These are phyloP conservation scores for Zeus faber DNA, from an alignment of 2,113 vertebrate species.

Conservation along the genomic window DNA sequence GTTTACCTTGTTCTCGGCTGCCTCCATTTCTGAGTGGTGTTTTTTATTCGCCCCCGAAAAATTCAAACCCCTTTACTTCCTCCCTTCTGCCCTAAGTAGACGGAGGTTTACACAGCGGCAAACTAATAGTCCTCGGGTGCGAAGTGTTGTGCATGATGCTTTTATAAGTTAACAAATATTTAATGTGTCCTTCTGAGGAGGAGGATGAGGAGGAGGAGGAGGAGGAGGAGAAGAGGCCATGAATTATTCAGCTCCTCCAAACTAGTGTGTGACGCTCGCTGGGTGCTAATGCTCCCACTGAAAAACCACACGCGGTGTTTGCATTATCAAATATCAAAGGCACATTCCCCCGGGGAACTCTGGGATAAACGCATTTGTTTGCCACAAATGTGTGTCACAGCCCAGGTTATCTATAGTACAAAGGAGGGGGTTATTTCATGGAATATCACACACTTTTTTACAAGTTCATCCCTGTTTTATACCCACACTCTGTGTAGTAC, in stretches of 20 bases:
- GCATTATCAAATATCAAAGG: slow-evolving; percentile 22
- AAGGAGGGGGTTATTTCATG: too few relatives aligned
- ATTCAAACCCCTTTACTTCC: too few relatives aligned
- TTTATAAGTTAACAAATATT: slow-evolving; percentile 69
- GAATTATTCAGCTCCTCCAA: slow-evolving; percentile 60
- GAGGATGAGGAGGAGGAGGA: too few relatives aligned
- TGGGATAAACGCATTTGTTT: too few relatives aligned
- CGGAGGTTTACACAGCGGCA: slow-evolving; percentile 34
- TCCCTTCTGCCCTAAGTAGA: slow-evolving; percentile 15
- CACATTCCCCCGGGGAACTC: slow-evolving; percentile 4
- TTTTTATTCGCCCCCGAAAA: too few relatives aligned
- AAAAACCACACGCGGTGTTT: slow-evolving; percentile 19
- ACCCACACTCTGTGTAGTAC: too few relatives aligned
- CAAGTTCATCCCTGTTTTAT: too few relatives aligned
- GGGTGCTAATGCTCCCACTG: slow-evolving; percentile 40
- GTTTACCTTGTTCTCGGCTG: too few relatives aligned
- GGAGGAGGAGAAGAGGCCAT: slow-evolving; percentile 37
- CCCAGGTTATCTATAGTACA: too few relatives aligned
- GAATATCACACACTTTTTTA: too few relatives aligned
- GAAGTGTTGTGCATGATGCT: slow-evolving; percentile 58
- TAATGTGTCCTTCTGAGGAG: slow-evolving; percentile 57
- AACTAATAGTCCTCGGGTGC: slow-evolving; percentile 36
- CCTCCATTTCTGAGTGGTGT: too few relatives aligned
- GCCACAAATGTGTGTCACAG: too few relatives aligned
- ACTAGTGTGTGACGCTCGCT: slow-evolving; percentile 34